Percentiles rank a stretch among this genome's conserved stretches.
phyloP scores from a whole-genome alignment of 2,797 vertebrate genomes.

The Eupleurogrammus muticus region DNA sequence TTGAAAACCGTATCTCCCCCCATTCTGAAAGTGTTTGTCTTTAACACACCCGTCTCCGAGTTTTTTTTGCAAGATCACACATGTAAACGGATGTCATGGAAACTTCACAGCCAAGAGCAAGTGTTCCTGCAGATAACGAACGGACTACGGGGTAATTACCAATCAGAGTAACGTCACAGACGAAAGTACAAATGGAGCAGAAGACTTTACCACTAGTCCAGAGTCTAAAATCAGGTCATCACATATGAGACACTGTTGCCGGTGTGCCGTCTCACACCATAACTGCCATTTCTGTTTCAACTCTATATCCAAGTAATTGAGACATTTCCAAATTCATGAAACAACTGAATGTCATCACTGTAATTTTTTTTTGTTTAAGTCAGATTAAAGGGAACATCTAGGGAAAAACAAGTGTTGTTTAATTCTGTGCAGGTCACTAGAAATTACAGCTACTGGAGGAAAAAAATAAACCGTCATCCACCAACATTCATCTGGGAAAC shows the following conservation, averaged over 20 bases:
- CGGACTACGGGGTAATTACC: neutral
- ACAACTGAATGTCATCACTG: neutral
- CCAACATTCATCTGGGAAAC: conserved; percentile 53
- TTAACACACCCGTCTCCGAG: neutral
- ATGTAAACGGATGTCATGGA: neutral
- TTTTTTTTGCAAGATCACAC: neutral
- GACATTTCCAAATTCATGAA: neutral
- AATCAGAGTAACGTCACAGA: neutral
- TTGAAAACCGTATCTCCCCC: conserved; percentile 20
- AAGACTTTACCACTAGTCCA: conserved; percentile 43
- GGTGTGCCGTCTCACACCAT: neutral
- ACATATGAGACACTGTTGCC: conserved; percentile 29
- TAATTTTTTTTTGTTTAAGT: neutral
- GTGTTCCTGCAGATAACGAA: neutral
- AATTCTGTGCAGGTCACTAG: conserved; percentile 24
- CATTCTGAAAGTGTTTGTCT: neutral
- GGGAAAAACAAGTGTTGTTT: conserved; percentile 13
- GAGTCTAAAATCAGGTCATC: conserved; percentile 13
- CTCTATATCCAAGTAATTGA: neutral
- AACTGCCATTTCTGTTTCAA: conserved; percentile 2
- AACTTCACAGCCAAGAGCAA: neutral
- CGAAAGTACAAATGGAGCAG: conserved; percentile 49
- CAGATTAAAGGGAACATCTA: neutral
- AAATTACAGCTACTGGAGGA: conserved; percentile 23
- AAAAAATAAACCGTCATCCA: conserved; percentile 46